A percentile compares a stretch with the other conserved stretches of the same genome.
Evolutionary conservation across 2,888 invertebrate genomes (phyloP).

Genomic region (Embidobia sp.): DNA sequence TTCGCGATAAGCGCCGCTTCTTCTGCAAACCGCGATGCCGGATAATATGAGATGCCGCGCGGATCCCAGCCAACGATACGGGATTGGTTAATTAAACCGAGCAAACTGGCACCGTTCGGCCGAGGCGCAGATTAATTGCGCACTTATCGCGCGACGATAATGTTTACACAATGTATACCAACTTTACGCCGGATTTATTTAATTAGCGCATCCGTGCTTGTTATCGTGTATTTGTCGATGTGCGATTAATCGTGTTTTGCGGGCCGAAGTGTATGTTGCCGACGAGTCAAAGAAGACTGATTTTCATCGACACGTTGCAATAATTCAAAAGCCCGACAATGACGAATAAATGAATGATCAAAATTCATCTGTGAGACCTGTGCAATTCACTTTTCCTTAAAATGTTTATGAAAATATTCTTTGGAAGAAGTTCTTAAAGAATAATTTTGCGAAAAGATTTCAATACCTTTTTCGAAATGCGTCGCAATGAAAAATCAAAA

Average conservation of each 20-base stretch:
- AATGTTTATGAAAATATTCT: too few relatives aligned
- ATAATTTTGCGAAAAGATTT: too few relatives aligned
- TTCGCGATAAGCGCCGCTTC: constrained; percentile 16
- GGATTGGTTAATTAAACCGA: constrained; percentile 43
- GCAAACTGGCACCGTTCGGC: constrained; percentile 20
- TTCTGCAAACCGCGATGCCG: constrained; percentile 9
- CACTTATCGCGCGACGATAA: constrained; percentile 23
- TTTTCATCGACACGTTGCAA: too few relatives aligned
- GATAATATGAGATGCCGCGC: constrained; percentile 14
- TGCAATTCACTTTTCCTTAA: too few relatives aligned
- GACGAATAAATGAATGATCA: too few relatives aligned
- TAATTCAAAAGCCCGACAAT: too few relatives aligned
- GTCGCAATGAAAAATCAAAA: too few relatives aligned
- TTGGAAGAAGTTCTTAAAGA: too few relatives aligned
- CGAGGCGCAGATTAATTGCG: constrained; percentile 22
- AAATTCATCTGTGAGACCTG: too few relatives aligned
- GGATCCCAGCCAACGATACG: constrained; percentile 34
- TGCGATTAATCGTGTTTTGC: constrained; percentile 16
- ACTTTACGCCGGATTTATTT: constrained; percentile 28
- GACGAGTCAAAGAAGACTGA: too few relatives aligned
- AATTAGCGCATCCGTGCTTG: constrained; percentile 9
- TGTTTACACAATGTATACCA: not conserved
- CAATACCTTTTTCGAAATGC: too few relatives aligned
- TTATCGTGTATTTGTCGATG: not conserved
- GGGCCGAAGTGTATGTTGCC: not conserved